Conservation (phyloP, 2,113 vertebrate genomes). For the Oreochromis aureus region DNA sequence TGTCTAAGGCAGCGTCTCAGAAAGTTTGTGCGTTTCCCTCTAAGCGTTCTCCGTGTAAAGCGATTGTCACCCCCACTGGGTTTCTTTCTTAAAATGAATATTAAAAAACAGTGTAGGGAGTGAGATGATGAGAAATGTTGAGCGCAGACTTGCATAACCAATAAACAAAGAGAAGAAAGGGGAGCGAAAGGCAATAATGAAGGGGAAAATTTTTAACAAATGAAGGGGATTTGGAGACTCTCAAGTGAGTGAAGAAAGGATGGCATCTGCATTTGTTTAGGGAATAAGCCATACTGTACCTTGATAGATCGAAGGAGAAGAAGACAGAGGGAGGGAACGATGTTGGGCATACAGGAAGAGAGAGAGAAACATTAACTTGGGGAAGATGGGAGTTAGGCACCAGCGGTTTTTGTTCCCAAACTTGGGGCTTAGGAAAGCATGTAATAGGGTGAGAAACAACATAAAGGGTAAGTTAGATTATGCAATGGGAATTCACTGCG, state of each 20-base stretch:
- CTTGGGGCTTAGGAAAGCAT: background rate
- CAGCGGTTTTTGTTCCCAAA: conserved; percentile 29
- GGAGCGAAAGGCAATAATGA: background rate
- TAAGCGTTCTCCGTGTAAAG: background rate
- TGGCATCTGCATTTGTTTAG: conserved; percentile 8
- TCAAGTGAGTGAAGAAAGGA: background rate
- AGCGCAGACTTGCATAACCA: background rate
- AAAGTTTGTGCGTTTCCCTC: background rate
- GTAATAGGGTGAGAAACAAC: background rate
- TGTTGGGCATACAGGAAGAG: background rate
- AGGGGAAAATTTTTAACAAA: background rate
- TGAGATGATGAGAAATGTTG: background rate
- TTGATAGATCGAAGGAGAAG: background rate
- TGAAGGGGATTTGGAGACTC: background rate
- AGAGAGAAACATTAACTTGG: conserved; percentile 15
- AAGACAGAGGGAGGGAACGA: background rate
- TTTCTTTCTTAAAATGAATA: conserved; percentile 3
- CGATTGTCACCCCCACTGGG: background rate
- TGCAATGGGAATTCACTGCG: background rate
- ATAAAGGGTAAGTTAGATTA: background rate
- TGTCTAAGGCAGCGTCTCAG: background rate
- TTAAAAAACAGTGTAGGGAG: background rate
- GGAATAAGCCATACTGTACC: background rate
- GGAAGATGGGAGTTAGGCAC: conserved; percentile 13
- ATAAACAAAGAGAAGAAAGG: background rate